phyloP scores from a whole-genome alignment of 2,888 invertebrate genomes.

The Callyntrura sp. region DNA sequence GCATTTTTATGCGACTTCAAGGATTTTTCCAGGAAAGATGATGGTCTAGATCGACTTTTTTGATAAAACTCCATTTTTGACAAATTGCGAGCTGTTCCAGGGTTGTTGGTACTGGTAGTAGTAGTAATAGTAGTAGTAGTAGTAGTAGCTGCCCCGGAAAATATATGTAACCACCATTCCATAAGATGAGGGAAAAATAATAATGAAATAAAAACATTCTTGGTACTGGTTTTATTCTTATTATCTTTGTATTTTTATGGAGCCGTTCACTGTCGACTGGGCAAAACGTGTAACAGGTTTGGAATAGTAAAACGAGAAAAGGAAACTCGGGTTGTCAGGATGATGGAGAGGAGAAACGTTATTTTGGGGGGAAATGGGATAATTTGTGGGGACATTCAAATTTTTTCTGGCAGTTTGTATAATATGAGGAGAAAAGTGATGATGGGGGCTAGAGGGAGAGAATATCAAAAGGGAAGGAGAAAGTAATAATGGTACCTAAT shows the following conservation, averaged over 20 bases:
- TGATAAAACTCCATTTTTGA: slow-evolving; percentile 4
- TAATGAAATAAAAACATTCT: slow-evolving; percentile 47
- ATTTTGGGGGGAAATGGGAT: neutral
- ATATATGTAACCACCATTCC: slow-evolving; percentile 13
- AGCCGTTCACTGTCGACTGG: neutral
- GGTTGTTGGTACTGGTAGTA: neutral
- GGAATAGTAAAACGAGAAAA: too few relatives aligned
- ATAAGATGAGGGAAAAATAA: slow-evolving; percentile 1
- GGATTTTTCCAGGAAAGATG: neutral
- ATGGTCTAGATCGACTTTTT: neutral
- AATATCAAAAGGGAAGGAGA: neutral
- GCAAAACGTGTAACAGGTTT: neutral
- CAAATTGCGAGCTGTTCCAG: too few relatives aligned
- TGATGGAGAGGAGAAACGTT: neutral
- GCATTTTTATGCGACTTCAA: neutral
- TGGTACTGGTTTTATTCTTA: neutral
- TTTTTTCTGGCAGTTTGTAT: neutral
- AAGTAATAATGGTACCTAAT: slow-evolving; percentile 36
- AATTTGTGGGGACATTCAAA: neutral
- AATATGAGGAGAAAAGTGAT: neutral
- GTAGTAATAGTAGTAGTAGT: neutral
- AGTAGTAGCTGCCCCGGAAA: too few relatives aligned
- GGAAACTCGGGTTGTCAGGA: neutral
- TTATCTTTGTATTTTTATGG: neutral
- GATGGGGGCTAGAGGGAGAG: neutral